Evolutionary conservation across 2,797 vertebrate genomes (phyloP).

Genomic region (Sebastes trivittatus): DNA sequence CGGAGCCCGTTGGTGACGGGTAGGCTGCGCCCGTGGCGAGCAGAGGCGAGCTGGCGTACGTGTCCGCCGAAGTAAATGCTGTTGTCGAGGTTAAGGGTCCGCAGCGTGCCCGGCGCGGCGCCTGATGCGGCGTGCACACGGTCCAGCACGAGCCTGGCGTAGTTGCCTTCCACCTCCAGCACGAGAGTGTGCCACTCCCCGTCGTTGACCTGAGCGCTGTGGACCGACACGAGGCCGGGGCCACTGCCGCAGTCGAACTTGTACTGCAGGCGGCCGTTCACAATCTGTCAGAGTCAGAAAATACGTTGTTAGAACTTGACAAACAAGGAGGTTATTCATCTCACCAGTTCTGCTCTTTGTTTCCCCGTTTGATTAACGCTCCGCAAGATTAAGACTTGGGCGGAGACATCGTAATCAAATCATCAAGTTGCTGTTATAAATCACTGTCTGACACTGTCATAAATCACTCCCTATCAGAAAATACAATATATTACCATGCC

Average conservation of each 20-base stretch:
- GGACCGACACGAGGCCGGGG: conserved; percentile 93
- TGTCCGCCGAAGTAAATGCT: conserved; percentile 94
- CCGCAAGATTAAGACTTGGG: background rate
- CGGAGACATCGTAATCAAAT: background rate
- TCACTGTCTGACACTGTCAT: conserved; percentile 11
- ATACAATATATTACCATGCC: background rate
- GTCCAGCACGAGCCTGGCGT: conserved; percentile 93
- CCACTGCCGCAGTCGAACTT: conserved; percentile 98
- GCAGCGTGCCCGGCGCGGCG: conserved; percentile 92
- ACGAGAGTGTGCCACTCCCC: conserved; percentile 95
- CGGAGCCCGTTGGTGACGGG: conserved; percentile 90
- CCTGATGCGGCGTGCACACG: conserved; percentile 94
- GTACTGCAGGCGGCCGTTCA: conserved; percentile 94
- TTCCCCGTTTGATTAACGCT: background rate
- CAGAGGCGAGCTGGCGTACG: conserved; percentile 83
- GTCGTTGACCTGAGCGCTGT: conserved; percentile 94
- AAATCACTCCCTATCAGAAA: conserved; percentile 1
- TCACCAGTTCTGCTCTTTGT: background rate
- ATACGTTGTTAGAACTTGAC: background rate
- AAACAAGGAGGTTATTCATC: background rate
- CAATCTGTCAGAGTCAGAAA: conserved; percentile 82
- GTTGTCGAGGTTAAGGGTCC: conserved; percentile 94
- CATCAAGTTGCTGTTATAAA: conserved; percentile 8
- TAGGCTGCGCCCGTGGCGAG: conserved; percentile 85
- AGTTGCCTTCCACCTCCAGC: conserved; percentile 96